Base-by-base conservation (phyloP, 2,113 vertebrate genomes). In the Oncorhynchus keta region DNA sequence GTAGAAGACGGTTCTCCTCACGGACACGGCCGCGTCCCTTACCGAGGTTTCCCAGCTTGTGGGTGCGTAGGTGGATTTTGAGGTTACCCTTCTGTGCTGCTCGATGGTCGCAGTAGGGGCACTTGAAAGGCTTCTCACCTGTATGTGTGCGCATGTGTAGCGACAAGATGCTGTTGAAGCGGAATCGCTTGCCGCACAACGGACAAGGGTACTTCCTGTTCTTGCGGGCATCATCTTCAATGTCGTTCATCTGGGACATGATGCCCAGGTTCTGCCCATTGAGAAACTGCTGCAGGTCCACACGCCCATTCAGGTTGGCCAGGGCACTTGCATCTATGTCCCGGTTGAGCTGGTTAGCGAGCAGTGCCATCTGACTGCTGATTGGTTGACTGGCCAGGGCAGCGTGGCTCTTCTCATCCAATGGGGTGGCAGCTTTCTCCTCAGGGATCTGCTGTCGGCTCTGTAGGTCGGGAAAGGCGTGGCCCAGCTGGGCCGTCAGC, bases 211-310 rank as follows among this genome's bases (percentile, higher is more conserved):
- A 99, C 91, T 99, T 99, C 6, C 97, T 94, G 87, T 98, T 99
- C 86, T 98, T 99, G 78, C 97, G 95, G 67, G 98, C 96, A 0
- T 99, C 98, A 1, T 99, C 98, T 93, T 99, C 97, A 4, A 98
- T 99, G 83, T 99, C 97, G 0, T 96, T 99, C 97, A 99, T 99
- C 89, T 99, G 97, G 64, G 98, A 99, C 97, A 99, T 99, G 70
- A 99, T 99, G 84, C 97, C 97, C 49, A 99, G 91, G 89, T 99
- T 99, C 85, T 99, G 98, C 62, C 98, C 98, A 0, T 98, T 99
- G 59, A 99, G 92, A 91, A 99, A 99, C 89, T 99, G 98, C 90
- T 99, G 98, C 87, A 99, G 90, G 73, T 99, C 98, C 65, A 99
- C 97, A 0, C 98, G 94, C 9, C 98, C 97, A 0, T 99, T 99